Evolutionary conservation across 2,113 vertebrate genomes (phyloP).

Genomic region (Phalacrocorax aristotelis): DNA sequence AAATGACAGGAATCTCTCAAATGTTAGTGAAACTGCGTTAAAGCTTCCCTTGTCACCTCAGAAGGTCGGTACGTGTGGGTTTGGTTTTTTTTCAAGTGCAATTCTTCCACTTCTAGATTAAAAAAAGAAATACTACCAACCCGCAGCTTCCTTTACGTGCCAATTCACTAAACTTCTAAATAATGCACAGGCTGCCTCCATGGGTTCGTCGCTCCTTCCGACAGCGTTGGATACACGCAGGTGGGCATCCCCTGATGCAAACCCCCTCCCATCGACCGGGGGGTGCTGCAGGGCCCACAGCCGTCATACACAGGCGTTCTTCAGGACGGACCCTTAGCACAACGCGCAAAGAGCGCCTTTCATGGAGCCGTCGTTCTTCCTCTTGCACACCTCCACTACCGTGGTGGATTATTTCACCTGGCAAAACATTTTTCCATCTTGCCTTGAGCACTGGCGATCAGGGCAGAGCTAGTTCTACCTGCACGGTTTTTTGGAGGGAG

Average conservation of each 20-base stretch:
- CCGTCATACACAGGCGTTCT: fast-evolving
- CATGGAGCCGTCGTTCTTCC: background rate
- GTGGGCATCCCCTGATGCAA: no score
- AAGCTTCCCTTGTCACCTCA: background rate
- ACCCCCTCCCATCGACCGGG: background rate
- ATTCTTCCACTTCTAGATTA: background rate
- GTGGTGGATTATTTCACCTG: background rate
- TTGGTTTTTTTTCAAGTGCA: background rate
- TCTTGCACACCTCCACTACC: background rate
- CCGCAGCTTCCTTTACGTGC: background rate
- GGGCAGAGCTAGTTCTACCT: background rate
- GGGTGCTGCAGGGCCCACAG: background rate
- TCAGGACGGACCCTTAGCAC: background rate
- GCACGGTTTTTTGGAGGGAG: background rate
- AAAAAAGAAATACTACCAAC: background rate
- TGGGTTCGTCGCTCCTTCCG: background rate
- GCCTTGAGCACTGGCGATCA: background rate
- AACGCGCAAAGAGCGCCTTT: fast-evolving
- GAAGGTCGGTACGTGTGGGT: background rate
- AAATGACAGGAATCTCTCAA: background rate
- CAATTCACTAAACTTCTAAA: background rate
- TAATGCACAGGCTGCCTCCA: background rate
- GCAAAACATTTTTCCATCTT: background rate
- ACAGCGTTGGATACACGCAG: background rate
- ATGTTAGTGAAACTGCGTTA: background rate